Evolutionary conservation across 2,113 vertebrate genomes (phyloP), one percentile per base, ranked within the genome.

Genomic region (Ahaetulla prasina): DNA sequence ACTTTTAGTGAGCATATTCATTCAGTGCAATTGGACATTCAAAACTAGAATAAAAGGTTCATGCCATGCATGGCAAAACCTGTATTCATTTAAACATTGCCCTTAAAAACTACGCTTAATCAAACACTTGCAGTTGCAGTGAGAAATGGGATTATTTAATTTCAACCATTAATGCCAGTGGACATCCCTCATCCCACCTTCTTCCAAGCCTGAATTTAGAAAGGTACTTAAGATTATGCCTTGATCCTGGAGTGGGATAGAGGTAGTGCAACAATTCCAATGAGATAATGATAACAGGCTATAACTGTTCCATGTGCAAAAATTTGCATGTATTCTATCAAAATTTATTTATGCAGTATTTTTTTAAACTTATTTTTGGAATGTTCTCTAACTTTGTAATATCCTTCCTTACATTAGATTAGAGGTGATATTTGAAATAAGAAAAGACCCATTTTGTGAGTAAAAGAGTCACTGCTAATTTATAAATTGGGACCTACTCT

Each of bases 41-140:
- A 86, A 74, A 89, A 90, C 0, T 1, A 94, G 92, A 94, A 92
- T 91, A 95, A 95, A 95, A 95, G 94, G 91, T 93, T 94, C 94
- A 96, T 85, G 23, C 63, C n/a, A 25, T 93, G 85, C 68, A 93
- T 47, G 89, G 35, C 63, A 80, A 91, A 94, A 55, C n/a, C 12
- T 87, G 4, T 63, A 84, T 89, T 91, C 91, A 45, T 94, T 94
- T 89, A 91, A 43, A 43, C 68, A 89, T 39, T 68, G 6, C 14
- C 25, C 85, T 91, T 93, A 20, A 90, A 94, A 95, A 92, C 63
- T 74, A 94, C 4, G 5, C 84, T 95, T 93, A 94, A 91, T 95
- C 53, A 94, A 92, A 93, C 0, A 90, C 85, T 92, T 80, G 68
- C 90, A 95, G 10, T 74, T 95, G 85, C 87, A 8, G 6, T 16